Evolutionary conservation across 2,797 vertebrate genomes (phyloP).

Genomic region (Periparus ater): DNA sequence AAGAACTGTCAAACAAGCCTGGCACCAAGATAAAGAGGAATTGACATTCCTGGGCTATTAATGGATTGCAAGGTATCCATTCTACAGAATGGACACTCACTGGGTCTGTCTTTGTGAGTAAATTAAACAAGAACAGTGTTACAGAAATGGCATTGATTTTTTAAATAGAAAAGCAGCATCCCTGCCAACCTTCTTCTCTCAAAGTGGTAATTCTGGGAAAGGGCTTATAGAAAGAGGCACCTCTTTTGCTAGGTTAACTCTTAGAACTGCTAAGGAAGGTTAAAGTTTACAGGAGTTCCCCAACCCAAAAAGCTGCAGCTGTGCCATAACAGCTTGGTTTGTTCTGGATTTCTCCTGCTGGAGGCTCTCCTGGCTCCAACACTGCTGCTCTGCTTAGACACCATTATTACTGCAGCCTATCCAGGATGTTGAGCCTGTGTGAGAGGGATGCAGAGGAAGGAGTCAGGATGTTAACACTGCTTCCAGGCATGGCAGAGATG

Average conservation of each 20-base stretch:
- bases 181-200: neutral
- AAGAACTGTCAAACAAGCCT: neutral
- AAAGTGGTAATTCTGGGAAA: neutral
- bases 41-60: accelerated
- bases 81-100: accelerated
- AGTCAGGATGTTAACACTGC: neutral
- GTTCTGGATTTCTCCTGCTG: neutral
- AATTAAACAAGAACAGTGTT: neutral
- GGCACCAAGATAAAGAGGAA: neutral
- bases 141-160: neutral
- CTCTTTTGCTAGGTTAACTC: neutral
- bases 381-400: neutral
- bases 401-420: neutral
- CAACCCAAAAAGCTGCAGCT: neutral
- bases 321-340: neutral
- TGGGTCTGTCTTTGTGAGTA: neutral
- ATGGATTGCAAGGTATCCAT: accelerated
- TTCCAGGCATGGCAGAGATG: neutral
- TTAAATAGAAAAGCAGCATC: neutral
- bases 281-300: neutral
- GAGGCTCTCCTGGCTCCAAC: neutral
- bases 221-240: accelerated
- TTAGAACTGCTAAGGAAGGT: neutral
- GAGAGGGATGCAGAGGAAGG: neutral
- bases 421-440: accelerated